Conservation (phyloP, 2,888 invertebrate species). For the Drosophila nr. fundita region DNA sequence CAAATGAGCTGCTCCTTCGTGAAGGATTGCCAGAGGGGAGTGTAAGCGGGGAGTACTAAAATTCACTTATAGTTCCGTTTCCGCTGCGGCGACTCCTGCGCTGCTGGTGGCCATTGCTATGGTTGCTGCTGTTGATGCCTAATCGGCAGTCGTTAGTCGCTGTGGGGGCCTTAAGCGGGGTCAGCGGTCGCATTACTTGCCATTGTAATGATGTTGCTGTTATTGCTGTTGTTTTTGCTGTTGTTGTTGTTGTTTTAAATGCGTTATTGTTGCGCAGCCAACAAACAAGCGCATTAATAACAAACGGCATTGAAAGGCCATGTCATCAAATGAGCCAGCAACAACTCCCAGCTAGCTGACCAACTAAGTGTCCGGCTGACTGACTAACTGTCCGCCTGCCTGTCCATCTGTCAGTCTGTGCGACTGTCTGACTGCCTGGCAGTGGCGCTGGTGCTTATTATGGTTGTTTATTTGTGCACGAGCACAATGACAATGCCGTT, state of each 20-base stretch:
- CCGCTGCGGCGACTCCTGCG: slow-evolving; percentile 42
- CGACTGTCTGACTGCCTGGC: not conserved
- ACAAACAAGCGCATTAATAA: slow-evolving; percentile 77
- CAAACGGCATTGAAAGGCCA: slow-evolving; percentile 72
- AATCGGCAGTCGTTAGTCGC: slow-evolving; percentile 69
- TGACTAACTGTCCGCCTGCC: not conserved
- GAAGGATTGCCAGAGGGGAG: slow-evolving; percentile 4
- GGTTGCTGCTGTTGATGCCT: slow-evolving; percentile 36
- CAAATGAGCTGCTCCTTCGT: slow-evolving; percentile 49
- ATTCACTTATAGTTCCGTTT: slow-evolving; percentile 56
- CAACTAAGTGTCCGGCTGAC: slow-evolving; percentile 4
- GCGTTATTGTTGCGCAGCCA: slow-evolving; percentile 70
- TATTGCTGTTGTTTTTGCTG: slow-evolving; percentile 21
- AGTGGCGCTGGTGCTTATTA: slow-evolving; percentile 57
- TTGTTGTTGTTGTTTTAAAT: slow-evolving; percentile 68
- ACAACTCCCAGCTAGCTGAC: slow-evolving; percentile 22
- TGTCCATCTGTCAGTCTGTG: slow-evolving; percentile 1
- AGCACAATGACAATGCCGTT: slow-evolving; percentile 64
- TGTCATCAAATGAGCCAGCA: slow-evolving; percentile 76
- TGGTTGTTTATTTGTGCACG: slow-evolving; percentile 73
- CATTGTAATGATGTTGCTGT: slow-evolving; percentile 56
- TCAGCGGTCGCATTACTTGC: slow-evolving; percentile 50
- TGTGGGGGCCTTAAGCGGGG: slow-evolving; percentile 42
- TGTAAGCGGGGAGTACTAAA: slow-evolving; percentile 17
- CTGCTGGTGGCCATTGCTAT: slow-evolving; percentile 48